phyloP scores from a whole-genome alignment of 2,797 vertebrate genomes.

The Synaphobranchus kaupii region DNA sequence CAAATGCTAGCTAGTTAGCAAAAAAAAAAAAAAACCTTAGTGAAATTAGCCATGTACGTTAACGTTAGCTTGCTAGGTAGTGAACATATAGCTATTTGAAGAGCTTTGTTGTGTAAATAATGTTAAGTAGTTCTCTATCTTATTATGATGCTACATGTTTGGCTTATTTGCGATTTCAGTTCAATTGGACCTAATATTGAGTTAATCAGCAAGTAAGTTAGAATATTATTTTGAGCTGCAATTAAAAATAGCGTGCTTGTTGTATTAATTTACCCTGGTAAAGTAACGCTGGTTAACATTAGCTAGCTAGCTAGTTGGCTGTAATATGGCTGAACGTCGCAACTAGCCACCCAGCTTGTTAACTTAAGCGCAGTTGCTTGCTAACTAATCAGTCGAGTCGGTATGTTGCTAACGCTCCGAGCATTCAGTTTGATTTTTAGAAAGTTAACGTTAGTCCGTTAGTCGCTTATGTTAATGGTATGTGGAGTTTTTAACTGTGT shows the following conservation, averaged over 20 bases:
- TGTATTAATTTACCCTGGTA: not conserved
- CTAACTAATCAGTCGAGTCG: not conserved
- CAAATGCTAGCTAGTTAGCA: not conserved
- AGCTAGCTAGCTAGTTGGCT: not conserved
- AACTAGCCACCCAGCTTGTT: not conserved
- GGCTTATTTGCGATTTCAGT: not conserved
- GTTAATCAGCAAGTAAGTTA: not conserved
- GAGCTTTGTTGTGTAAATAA: too few species aligned
- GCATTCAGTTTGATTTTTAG: not conserved
- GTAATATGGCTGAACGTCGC: not conserved
- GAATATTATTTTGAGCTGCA: not conserved
- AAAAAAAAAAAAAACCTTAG: too few species aligned
- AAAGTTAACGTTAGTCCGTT: not conserved
- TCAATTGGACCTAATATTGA: not conserved
- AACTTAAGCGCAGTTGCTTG: not conserved
- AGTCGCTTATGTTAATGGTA: not conserved
- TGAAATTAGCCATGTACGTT: too few species aligned
- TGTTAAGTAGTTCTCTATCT: too few species aligned
- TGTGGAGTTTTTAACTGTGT: not conserved
- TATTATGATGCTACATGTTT: not conserved
- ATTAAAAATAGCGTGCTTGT: not conserved
- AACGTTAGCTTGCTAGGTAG: not conserved
- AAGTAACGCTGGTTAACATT: not conserved
- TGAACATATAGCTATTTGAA: not conserved
- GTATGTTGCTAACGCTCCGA: not conserved